Evolutionary conservation across 2,113 vertebrate genomes (phyloP).

Genomic region (Empidonax traillii): DNA sequence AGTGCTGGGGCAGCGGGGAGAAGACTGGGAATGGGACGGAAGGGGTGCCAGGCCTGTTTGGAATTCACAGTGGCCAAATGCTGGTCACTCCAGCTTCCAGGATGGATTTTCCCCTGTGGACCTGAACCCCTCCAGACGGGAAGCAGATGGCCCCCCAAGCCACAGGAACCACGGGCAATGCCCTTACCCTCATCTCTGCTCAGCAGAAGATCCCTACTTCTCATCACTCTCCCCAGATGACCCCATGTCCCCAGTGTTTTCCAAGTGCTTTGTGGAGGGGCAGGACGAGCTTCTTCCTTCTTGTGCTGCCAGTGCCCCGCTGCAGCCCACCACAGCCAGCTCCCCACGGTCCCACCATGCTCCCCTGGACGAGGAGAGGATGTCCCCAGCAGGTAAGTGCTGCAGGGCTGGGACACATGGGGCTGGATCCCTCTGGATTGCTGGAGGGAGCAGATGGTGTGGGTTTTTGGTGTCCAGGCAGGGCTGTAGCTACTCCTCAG

Average conservation of each 20-base stretch:
- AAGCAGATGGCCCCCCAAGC: neutral
- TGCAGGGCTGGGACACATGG: rapidly evolving
- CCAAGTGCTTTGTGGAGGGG: neutral
- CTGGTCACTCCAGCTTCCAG: neutral
- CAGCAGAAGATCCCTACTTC: constrained; percentile 76
- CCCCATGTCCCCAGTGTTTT: neutral
- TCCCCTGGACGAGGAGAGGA: neutral
- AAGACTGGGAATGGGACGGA: neutral
- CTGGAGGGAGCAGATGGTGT: neutral
- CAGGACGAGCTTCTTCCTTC: neutral
- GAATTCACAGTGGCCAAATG: neutral
- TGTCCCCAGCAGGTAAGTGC: constrained; percentile 15
- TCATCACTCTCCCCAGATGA: constrained; percentile 51
- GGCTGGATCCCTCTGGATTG: neutral
- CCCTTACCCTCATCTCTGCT: constrained; percentile 20
- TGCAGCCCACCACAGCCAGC: neutral
- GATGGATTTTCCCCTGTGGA: neutral
- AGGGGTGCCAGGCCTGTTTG: neutral
- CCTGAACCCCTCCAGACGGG: neutral
- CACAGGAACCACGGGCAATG: neutral
- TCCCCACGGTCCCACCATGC: neutral
- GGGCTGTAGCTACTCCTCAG: neutral
- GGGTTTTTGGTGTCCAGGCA: neutral
- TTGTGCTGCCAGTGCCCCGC: neutral
- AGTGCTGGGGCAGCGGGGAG: constrained; percentile 9